phyloP scores from a whole-genome alignment of 2,113 vertebrate species.

The Megaceryle torquata region DNA sequence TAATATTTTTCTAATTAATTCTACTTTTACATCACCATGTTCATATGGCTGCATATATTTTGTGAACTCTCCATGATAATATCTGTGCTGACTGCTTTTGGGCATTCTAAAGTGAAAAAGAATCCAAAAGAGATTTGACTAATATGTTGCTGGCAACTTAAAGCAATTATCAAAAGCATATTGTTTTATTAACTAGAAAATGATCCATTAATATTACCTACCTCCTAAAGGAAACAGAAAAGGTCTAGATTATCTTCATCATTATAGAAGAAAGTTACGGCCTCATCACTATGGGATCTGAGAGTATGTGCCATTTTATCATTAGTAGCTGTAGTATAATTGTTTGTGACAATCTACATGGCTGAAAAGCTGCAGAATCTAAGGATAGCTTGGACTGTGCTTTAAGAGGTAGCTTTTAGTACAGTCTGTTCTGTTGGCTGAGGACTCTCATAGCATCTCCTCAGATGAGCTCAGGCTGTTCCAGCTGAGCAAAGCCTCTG shows the following conservation, averaged over 20 bases:
- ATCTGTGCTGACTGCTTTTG: constrained; percentile 47
- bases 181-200: constrained; percentile 35
- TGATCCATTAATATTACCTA: not conserved
- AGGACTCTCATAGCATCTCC: not conserved
- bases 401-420: not conserved
- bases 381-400: not conserved
- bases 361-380: not conserved
- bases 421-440: not conserved
- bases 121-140: constrained; percentile 44
- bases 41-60: constrained; percentile 20
- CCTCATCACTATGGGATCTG: not conserved
- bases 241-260: not conserved
- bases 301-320: not conserved
- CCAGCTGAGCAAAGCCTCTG: not conserved
- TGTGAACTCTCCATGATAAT: not conserved
- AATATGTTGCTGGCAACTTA: constrained; percentile 42
- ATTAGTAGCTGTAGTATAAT: not conserved
- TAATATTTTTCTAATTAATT: constrained; percentile 48
- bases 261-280: not conserved
- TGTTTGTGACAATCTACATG: not conserved
- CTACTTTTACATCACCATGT: constrained; percentile 27
- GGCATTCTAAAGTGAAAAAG: constrained; percentile 29
- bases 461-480: not conserved
- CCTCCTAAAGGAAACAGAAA: not conserved
- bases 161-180: constrained; percentile 53